Base-by-base conservation (phyloP, 1,140 invertebrate genomes). In the Arctopsyche grandis region DNA sequence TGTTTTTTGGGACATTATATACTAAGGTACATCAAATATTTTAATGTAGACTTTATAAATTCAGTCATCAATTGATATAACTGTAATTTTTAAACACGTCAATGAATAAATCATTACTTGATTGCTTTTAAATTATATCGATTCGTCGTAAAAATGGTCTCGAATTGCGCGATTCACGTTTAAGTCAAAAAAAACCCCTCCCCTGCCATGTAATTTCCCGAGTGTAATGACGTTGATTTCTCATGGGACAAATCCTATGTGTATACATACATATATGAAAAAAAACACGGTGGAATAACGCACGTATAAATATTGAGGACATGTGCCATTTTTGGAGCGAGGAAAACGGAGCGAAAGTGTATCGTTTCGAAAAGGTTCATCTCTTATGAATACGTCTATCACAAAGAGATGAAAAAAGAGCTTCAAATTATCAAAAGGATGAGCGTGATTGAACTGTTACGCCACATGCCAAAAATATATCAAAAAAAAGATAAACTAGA, bases 191-290 rank as follows among this genome's bases (percentile, higher is more conserved):
- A n/a, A n/a, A n/a, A n/a, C n/a, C n/a, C n/a, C n/a, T n/a, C n/a
- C n/a, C n/a, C 22, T 43, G 77, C 43, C 24, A n/a, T 71, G 77
- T 81, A 78, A 81, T 81, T 81, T 81, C 80, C 80, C 80, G 77
- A 43, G 80, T 60, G 80, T 81, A 81, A 81, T 74, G 76, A 69
- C 56, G 69, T 78, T 81, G 80, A 81, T 81, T 81, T 81, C 80
- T 81, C 80, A 19, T 38, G 70, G 80, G 80, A 71, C 44, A 76
- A 21, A 63, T 74, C 58, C 56, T 14, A 16, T 69, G 48, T 46
- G 58, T 5, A 24, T 16, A 58, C 5, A 10, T 9, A 5, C 16
- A 1, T 21, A 22, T 66, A 9, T 66, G 63, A 22, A 66, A 60
- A 24, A 10, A 19, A 21, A 21, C 10, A 24, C 21, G 16, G 19